Percentiles rank a stretch among this genome's conserved stretches.
phyloP scores from a whole-genome alignment of 1,140 invertebrate genomes.

The Zaprionus vittiger region DNA sequence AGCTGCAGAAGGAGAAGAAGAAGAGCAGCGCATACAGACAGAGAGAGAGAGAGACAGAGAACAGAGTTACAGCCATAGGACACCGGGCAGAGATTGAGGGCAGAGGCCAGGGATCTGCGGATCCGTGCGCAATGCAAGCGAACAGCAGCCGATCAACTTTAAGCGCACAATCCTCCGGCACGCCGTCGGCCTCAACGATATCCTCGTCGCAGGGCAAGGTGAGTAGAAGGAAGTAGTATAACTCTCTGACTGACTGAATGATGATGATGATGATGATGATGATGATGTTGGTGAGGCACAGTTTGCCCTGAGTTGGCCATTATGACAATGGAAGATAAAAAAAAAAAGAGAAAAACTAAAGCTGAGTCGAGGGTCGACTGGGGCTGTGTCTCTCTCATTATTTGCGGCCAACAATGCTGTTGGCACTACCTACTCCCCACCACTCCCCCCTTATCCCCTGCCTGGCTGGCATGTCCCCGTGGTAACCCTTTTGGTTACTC shows the following conservation, averaged over 20 bases:
- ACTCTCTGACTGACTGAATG: background rate
- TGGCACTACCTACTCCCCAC: background rate
- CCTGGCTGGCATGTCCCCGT: background rate
- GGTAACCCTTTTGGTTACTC: background rate
- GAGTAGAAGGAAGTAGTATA: constrained; percentile 16
- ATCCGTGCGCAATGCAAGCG: constrained; percentile 77
- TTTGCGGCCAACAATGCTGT: constrained; percentile 36
- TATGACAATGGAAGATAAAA: constrained; percentile 18
- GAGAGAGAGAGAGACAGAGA: too few species aligned
- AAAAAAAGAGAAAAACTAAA: background rate
- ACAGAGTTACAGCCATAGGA: background rate
- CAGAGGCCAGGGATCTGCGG: constrained; percentile 7
- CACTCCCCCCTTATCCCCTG: background rate
- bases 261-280: constrained; percentile 12
- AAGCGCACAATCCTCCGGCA: constrained; percentile 83
- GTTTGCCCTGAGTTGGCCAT: constrained; percentile 14
- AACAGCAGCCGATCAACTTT: constrained; percentile 80
- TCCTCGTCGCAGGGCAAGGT: constrained; percentile 83
- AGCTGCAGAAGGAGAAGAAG: background rate
- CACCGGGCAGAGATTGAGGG: constrained; percentile 16
- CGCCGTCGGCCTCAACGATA: constrained; percentile 82
- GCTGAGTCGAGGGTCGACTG: background rate
- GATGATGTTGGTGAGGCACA: background rate
- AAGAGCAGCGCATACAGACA: background rate
- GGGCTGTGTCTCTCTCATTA: constrained; percentile 34